These are phyloP conservation scores for Corythaixoides concolor DNA, from an alignment of 2,113 vertebrate species.

Conservation along the genomic window DNA sequence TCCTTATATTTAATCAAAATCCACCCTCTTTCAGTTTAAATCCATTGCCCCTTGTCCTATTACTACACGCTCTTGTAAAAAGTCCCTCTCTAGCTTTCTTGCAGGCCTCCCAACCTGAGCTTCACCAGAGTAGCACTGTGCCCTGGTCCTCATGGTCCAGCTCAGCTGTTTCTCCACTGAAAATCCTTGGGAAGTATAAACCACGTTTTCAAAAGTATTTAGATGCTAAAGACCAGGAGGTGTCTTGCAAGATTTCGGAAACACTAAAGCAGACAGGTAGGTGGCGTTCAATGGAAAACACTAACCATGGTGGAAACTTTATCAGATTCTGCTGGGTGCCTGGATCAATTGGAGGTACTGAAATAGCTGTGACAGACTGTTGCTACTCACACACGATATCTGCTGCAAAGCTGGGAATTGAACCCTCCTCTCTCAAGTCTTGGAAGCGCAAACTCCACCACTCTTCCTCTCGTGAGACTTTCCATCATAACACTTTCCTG, in stretches of 20 bases:
- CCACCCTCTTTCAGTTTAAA: too few species aligned
- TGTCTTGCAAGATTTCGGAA: background rate
- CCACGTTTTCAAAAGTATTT: background rate
- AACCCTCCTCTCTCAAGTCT: background rate
- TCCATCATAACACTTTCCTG: background rate
- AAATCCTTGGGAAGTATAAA: background rate
- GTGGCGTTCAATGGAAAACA: background rate
- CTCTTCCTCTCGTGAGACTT: background rate
- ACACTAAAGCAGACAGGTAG: background rate
- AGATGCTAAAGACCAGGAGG: background rate
- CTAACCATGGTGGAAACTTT: background rate
- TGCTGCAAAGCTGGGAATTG: background rate
- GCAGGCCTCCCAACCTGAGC: background rate
- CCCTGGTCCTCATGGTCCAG: background rate
- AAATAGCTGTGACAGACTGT: background rate
- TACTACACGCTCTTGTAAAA: too few species aligned
- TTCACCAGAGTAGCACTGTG: background rate
- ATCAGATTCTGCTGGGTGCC: background rate
- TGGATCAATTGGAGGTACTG: background rate
- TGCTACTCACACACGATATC: background rate
- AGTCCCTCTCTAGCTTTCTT: too few species aligned
- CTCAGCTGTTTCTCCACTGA: background rate
- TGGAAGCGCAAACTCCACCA: background rate
- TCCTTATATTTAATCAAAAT: too few species aligned
- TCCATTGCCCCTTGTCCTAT: too few species aligned